Base-by-base conservation (phyloP, 2,888 invertebrate genomes). In the Carcina quercana region DNA sequence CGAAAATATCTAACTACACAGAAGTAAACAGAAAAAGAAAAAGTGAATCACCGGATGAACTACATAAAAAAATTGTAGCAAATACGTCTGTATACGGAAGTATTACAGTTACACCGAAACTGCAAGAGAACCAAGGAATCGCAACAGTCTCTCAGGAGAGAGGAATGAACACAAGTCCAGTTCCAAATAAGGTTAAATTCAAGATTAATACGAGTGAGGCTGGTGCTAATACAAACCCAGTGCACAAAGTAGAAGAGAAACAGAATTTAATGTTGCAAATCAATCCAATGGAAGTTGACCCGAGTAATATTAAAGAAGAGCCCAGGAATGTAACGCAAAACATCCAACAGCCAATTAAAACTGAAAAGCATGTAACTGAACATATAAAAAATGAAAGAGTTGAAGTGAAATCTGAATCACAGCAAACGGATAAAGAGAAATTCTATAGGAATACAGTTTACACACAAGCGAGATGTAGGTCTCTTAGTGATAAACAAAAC, bases 381-480 rank as follows among this genome's bases (percentile, higher is more conserved):
- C 21, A 22, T 22, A 11, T 11, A 22, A 17, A 17, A 17, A 17
- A 17, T 17, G 17, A 17, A 17, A 17, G 17, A 5, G 17, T 17
- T 5, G 7, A 17, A 17, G 17, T 17, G 17, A 17, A 17, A 17
- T 17, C 5, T 17, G 17, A 5, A 17, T 5, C 17, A 5, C n/a
- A 25, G 10, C 47, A 43, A 32, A 44, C 32, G 11, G 68, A 66
- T 24, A 61, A 48, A 25, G 75, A 78, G 6, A 79, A 76, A 42
- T 47, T 73, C 24, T 43, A 74, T n/a, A 61, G 82, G 43, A 79
- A 79, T 26, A 82, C 80, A 4, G 79, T 82, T 2, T 82, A 48
- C 33, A 65, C 71, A 1, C 82, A 82, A 66, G 80, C 80, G 0
- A 60, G 78, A 20, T 74, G 72, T 1, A 61, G 76, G 46, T 41